Evolutionary conservation across 1,140 invertebrate species (phyloP).

Genomic region (Diorhabda sublineata): DNA sequence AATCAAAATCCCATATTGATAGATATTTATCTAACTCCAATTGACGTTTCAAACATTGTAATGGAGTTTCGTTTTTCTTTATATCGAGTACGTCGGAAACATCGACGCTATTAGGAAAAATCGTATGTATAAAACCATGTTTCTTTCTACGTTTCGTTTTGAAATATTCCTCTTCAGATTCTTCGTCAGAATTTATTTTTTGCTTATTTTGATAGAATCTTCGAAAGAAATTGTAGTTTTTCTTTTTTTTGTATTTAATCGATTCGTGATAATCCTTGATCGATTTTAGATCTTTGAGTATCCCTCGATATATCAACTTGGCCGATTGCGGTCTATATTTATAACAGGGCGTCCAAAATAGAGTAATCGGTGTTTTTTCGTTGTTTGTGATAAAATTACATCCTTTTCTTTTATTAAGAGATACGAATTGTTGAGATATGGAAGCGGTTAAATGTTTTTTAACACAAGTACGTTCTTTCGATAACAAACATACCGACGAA

Average conservation of each 20-base stretch:
- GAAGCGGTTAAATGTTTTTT: slow-evolving; percentile 46
- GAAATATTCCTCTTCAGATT: slow-evolving; percentile 12
- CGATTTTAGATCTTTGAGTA: slow-evolving; percentile 46
- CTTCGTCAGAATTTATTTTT: slow-evolving; percentile 23
- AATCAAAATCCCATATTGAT: slow-evolving; percentile 53
- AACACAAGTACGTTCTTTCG: slow-evolving; percentile 46
- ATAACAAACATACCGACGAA: slow-evolving; percentile 46
- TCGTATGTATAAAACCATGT: slow-evolving; percentile 24
- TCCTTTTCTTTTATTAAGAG: slow-evolving; percentile 6
- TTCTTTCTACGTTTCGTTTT: slow-evolving; percentile 18
- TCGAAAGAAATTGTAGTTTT: slow-evolving; percentile 19
- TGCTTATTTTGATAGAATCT: slow-evolving; percentile 14
- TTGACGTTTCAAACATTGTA: slow-evolving; percentile 38
- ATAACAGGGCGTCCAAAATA: slow-evolving; percentile 57
- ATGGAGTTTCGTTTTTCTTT: slow-evolving; percentile 31
- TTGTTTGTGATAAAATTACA: slow-evolving; percentile 22
- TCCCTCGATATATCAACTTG: slow-evolving; percentile 47
- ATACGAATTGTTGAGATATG: slow-evolving; percentile 40
- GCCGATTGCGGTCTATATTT: slow-evolving; percentile 53
- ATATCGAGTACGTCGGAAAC: not conserved
- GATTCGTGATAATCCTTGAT: slow-evolving; percentile 27
- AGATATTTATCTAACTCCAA: slow-evolving; percentile 47
- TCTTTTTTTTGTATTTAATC: slow-evolving; percentile 21
- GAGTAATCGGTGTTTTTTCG: slow-evolving; percentile 39
- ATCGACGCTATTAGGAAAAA: slow-evolving; percentile 15